These are phyloP conservation scores for Sebastolobus altivelis DNA, from an alignment of 2,797 vertebrate species.

Conservation along the genomic window DNA sequence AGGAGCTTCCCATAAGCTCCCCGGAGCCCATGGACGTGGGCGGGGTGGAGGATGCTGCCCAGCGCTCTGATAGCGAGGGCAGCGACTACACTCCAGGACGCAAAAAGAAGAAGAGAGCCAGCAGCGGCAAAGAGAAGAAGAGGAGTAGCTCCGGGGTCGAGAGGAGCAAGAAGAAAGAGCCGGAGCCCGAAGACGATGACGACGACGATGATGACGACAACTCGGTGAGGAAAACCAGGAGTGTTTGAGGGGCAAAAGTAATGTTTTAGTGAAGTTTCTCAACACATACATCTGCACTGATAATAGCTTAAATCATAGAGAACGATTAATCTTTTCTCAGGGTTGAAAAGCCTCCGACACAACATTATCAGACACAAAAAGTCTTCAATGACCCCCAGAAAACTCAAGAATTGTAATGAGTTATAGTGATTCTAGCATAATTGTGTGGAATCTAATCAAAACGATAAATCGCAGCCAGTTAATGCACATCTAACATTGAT, in stretches of 20 bases:
- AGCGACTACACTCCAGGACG: slow-evolving; percentile 97
- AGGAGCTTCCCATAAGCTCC: slow-evolving; percentile 93
- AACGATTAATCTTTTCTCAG: not conserved
- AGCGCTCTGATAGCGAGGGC: slow-evolving; percentile 95
- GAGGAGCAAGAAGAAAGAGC: slow-evolving; percentile 89
- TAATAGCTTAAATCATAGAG: not conserved
- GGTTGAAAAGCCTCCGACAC: not conserved
- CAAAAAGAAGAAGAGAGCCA: slow-evolving; percentile 94
- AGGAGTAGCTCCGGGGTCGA: slow-evolving; percentile 78
- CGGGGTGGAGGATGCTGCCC: slow-evolving; percentile 68
- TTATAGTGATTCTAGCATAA: not conserved
- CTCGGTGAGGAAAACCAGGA: slow-evolving; percentile 82
- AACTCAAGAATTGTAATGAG: not conserved
- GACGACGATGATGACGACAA: slow-evolving; percentile 89
- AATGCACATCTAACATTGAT: not conserved
- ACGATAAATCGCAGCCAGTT: not conserved
- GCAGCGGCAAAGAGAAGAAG: slow-evolving; percentile 93
- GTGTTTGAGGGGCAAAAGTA: not conserved
- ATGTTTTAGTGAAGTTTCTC: not conserved
- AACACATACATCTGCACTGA: not conserved
- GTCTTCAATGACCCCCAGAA: not conserved
- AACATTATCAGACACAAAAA: not conserved
- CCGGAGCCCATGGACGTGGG: slow-evolving; percentile 89
- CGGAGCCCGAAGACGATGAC: slow-evolving; percentile 91
- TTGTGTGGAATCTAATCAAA: not conserved